Evolutionary conservation across 1,140 invertebrate species (phyloP).

Genomic region (Tyrophagus putrescentiae): DNA sequence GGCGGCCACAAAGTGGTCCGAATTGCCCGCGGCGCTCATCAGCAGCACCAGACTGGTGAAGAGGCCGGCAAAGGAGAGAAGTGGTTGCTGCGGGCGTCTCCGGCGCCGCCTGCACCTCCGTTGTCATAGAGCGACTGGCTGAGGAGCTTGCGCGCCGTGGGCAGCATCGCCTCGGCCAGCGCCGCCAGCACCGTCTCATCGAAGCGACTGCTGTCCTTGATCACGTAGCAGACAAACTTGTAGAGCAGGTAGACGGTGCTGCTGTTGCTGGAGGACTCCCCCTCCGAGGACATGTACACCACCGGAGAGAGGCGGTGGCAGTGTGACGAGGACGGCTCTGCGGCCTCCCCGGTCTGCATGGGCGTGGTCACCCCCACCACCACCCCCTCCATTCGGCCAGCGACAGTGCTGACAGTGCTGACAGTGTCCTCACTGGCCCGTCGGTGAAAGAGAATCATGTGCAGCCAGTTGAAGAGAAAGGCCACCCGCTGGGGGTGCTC

Average conservation of each 20-base stretch:
- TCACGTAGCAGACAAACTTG: constrained; percentile 54
- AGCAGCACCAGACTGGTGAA: constrained; percentile 38
- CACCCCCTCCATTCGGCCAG: not conserved
- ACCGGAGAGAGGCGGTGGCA: too few species aligned
- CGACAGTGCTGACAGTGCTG: too few species aligned
- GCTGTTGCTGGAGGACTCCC: not conserved
- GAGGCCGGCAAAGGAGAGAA: constrained; percentile 27
- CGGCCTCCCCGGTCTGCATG: too few species aligned
- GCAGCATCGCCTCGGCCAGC: constrained; percentile 57
- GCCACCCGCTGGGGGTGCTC: not conserved
- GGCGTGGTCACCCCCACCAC: not conserved
- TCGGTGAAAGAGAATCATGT: not conserved
- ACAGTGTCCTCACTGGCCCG: not conserved
- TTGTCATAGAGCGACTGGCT: constrained; percentile 34
- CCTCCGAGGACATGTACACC: too few species aligned
- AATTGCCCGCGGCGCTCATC: constrained; percentile 61
- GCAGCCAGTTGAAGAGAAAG: constrained; percentile 1
- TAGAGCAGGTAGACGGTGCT: constrained; percentile 40
- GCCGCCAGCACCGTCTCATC: constrained; percentile 52
- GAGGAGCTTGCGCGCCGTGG: constrained; percentile 52
- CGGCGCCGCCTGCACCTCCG: too few species aligned
- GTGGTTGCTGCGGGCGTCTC: too few species aligned
- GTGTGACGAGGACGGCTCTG: too few species aligned
- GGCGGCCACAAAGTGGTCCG: constrained; percentile 60
- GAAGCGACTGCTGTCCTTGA: constrained; percentile 47